These are phyloP conservation scores for Phrynosoma platyrhinos DNA, from an alignment of 2,113 vertebrate genomes.

Conservation along the genomic window DNA sequence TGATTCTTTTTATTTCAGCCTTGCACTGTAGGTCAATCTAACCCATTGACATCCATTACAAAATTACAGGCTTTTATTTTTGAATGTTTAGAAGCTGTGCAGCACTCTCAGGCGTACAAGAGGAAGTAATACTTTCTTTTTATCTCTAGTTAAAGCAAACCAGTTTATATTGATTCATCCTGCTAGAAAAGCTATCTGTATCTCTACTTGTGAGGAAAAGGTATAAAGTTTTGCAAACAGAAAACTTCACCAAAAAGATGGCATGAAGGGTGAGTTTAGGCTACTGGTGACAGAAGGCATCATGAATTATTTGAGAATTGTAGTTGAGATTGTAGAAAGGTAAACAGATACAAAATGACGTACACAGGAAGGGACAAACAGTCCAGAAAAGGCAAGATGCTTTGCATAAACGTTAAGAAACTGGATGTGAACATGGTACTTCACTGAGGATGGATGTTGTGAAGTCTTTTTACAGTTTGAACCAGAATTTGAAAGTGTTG, in stretches of 20 bases:
- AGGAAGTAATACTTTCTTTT: constrained; percentile 37
- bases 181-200: constrained; percentile 40
- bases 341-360: too few species aligned
- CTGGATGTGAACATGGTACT: too few species aligned
- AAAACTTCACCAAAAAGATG: constrained; percentile 57
- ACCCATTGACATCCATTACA: constrained; percentile 23
- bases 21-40: neutral
- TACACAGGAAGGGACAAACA: too few species aligned
- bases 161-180: constrained; percentile 32
- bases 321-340: too few species aligned
- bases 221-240: constrained; percentile 41
- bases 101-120: constrained; percentile 47
- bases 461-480: too few species aligned
- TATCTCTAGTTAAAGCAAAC: constrained; percentile 21
- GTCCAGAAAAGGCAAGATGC: too few species aligned
- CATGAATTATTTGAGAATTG: too few species aligned
- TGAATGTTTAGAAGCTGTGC: constrained; percentile 29
- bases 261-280: neutral
- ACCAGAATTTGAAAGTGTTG: too few species aligned
- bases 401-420: too few species aligned
- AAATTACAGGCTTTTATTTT: constrained; percentile 46
- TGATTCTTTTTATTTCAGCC: constrained; percentile 24
- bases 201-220: constrained; percentile 39
- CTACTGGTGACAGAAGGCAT: too few species aligned
- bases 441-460: too few species aligned